These are phyloP conservation scores for Gnathonemus longibarbis DNA, from an alignment of 2,113 vertebrate genomes.

Conservation along the genomic window DNA sequence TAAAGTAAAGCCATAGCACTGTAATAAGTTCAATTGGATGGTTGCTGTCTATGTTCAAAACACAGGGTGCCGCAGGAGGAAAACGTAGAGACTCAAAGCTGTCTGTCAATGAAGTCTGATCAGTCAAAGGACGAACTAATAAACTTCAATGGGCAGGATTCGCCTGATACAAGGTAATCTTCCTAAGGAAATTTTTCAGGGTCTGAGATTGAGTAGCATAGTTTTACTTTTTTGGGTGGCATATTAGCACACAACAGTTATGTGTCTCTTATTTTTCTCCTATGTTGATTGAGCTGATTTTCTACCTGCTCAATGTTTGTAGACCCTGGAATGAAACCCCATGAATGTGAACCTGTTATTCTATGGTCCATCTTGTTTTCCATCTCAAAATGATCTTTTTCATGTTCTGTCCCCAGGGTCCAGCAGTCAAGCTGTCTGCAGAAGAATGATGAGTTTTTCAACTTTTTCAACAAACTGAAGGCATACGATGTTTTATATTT, in stretches of 20 bases:
- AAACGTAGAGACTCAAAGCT: background rate
- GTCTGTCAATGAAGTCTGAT: slow-evolving; percentile 7
- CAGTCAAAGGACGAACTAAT: background rate
- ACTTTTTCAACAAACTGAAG: background rate
- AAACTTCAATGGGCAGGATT: background rate
- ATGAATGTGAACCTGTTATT: background rate
- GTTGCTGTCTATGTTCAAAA: background rate
- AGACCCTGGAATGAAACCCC: background rate
- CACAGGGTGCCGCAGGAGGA: background rate
- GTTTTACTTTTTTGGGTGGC: background rate
- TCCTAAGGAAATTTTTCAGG: too few species aligned
- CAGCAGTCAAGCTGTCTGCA: background rate
- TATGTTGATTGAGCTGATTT: background rate
- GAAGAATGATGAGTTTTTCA: background rate
- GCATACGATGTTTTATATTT: background rate
- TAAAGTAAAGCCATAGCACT: background rate
- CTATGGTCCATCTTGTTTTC: background rate
- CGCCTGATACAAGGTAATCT: background rate
- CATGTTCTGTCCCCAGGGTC: background rate
- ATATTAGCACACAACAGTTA: background rate
- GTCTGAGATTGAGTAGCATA: background rate
- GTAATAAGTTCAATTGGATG: background rate
- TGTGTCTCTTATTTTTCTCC: background rate
- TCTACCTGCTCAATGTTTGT: background rate
- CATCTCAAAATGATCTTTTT: background rate